Evolutionary conservation across 2,113 vertebrate species (phyloP), one percentile per base, ranked within the genome.

Genomic region (Gopherus flavomarginatus): DNA sequence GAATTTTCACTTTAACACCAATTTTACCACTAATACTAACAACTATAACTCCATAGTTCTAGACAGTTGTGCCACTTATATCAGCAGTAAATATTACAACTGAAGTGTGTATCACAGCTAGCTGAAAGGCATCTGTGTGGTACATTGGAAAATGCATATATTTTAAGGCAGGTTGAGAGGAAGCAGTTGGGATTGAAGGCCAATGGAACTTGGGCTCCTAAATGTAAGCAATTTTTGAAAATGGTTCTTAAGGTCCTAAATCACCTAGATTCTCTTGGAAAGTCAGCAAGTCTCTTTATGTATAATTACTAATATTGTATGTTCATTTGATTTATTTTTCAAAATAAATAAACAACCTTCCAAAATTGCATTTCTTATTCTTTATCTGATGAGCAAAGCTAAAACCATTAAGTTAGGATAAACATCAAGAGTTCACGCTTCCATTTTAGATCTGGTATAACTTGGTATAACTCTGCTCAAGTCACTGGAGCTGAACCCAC

Each of bases 301-400:
- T 26, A 57, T 57, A 3, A 0, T 44, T 90, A 6, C 4, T 81
- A 85, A 56, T 29, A 9, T 29, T 0, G n/a, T 38, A 59, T 14
- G 31, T 82, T 93, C 90, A 54, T 83, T 83, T 86, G 27, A 59
- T 59, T 59, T 31, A 19, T 82, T 91, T 93, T 91, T 95, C 27
- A 69, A 21, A 81, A 81, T n/a, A 50, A 80, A 80, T 35, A 52
- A 52, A 35, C 57, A 59, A 31, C 12, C 27, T 26, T n/a, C n/a
- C 2, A 53, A 9, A 53, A 44, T 21, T 81, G 7, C 57, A 4
- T 89, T 86, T 94, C 29, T 59, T 59, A 31, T 87, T 83, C n/a
- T 89, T 90, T 80, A 35, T 3, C 2, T 75, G 84, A 65, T 80
- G 8, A 65, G 44, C 2, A 85, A 89, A 90, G 8, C 7, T 89